Evolutionary conservation across 2,113 vertebrate species (phyloP).

Genomic region (Ammodramus savannarum): DNA sequence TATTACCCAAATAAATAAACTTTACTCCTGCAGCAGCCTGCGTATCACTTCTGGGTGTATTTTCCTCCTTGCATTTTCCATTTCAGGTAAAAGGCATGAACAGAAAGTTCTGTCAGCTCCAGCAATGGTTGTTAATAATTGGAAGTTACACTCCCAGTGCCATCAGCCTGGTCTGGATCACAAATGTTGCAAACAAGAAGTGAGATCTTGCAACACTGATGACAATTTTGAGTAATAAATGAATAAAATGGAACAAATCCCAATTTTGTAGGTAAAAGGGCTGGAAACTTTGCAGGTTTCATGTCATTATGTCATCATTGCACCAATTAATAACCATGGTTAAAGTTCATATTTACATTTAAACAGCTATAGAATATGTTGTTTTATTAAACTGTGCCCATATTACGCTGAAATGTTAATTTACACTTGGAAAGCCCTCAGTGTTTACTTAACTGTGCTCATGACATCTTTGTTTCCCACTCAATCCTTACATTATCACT

Average conservation of each 20-base stretch:
- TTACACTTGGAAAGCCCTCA: not conserved
- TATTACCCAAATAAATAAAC: not conserved
- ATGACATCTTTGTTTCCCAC: slow-evolving; percentile 11
- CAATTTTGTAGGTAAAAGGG: not conserved
- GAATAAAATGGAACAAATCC: not conserved
- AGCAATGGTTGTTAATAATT: not conserved
- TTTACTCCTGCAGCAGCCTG: not conserved
- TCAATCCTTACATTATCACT: slow-evolving; percentile 1
- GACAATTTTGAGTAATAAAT: not conserved
- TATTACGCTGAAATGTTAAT: not conserved
- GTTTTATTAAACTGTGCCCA: not conserved
- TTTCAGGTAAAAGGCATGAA: not conserved
- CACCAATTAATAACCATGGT: slow-evolving; percentile 45
- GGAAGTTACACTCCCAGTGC: not conserved
- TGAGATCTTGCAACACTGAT: not conserved
- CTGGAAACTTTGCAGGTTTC: not conserved
- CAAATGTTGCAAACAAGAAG: not conserved
- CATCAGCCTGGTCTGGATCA: not conserved
- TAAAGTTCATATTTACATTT: slow-evolving; percentile 39
- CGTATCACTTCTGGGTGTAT: not conserved
- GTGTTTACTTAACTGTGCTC: not conserved
- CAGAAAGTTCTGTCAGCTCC: not conserved
- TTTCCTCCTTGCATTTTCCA: not conserved
- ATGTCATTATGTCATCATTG: not conserved
- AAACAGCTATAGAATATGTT: not conserved